Evolutionary conservation across 2,888 invertebrate genomes (phyloP).

Genomic region (Tenodera sinensis): DNA sequence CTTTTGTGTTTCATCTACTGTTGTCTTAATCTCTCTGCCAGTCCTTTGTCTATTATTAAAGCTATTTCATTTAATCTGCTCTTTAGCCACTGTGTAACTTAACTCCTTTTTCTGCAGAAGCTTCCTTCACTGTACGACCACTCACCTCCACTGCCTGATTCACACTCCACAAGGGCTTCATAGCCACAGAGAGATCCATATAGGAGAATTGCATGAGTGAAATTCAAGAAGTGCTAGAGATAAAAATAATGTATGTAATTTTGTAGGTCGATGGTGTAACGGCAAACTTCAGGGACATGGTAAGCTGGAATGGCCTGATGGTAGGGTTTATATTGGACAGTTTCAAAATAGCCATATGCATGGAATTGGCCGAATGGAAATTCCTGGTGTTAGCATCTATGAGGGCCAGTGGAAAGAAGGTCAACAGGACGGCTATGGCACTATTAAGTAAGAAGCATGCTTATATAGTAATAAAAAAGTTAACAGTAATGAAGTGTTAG

Average conservation of each 20-base stretch:
- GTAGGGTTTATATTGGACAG: conserved; percentile 74
- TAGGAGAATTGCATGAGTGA: no score
- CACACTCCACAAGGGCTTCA: no score
- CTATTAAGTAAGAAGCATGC: conserved; percentile 54
- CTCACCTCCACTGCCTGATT: no score
- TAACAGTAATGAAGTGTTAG: no score
- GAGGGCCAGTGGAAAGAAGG: conserved; percentile 82
- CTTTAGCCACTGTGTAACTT: no score
- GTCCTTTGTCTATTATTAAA: no score
- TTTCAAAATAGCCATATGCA: conserved; percentile 70
- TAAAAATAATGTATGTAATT: neutral
- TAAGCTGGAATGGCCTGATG: conserved; percentile 77
- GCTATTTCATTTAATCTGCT: no score
- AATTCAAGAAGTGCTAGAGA: neutral
- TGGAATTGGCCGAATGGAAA: conserved; percentile 68
- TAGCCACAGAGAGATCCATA: no score
- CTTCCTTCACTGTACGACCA: no score
- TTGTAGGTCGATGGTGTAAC: conserved; percentile 67
- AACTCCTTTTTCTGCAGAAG: no score
- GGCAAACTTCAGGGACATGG: conserved; percentile 83
- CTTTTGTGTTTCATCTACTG: no score
- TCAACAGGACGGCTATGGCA: conserved; percentile 76
- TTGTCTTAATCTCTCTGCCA: no score
- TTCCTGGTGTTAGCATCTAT: conserved; percentile 63
- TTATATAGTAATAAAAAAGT: neutral